Conservation (phyloP, 2,888 invertebrate species). For the Drosophila nr. perissopoda region DNA sequence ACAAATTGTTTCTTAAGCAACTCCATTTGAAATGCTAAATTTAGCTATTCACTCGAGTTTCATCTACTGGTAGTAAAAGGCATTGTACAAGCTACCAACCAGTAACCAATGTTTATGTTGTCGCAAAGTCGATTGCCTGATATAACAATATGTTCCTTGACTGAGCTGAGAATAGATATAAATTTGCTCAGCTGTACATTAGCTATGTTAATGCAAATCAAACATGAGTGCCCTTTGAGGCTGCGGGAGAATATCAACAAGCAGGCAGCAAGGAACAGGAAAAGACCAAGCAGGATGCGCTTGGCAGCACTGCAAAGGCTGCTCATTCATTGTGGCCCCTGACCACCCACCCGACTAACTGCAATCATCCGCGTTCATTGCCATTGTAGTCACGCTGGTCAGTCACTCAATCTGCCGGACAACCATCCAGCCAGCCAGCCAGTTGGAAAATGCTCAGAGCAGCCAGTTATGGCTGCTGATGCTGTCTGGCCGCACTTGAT, state of each 20-base stretch:
- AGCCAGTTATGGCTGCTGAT: background rate
- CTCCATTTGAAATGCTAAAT: background rate
- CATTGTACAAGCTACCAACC: background rate
- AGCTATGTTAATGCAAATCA: constrained; percentile 31
- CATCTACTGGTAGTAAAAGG: background rate
- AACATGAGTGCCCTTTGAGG: constrained; percentile 20
- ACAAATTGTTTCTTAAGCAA: background rate
- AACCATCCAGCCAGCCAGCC: background rate
- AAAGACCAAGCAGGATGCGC: constrained; percentile 1
- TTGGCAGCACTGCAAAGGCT: constrained; percentile 40
- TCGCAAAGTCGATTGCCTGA: constrained; percentile 4
- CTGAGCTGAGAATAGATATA: constrained; percentile 51
- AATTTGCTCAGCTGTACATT: constrained; percentile 55
- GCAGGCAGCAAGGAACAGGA: constrained; percentile 12
- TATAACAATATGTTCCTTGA: constrained; percentile 32
- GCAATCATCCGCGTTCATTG: constrained; percentile 23
- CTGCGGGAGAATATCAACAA: constrained; percentile 42
- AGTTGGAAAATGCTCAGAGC: constrained; percentile 17
- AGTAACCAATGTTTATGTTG: constrained; percentile 32
- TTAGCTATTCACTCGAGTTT: background rate
- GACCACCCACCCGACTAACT: constrained; percentile 10
- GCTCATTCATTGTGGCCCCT: constrained; percentile 35
- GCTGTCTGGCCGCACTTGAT: constrained; percentile 57
- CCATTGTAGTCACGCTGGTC: constrained; percentile 32
- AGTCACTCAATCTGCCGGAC: constrained; percentile 14